These are phyloP conservation scores for Climacteris rufus DNA, from an alignment of 2,113 vertebrate genomes.

Conservation along the genomic window DNA sequence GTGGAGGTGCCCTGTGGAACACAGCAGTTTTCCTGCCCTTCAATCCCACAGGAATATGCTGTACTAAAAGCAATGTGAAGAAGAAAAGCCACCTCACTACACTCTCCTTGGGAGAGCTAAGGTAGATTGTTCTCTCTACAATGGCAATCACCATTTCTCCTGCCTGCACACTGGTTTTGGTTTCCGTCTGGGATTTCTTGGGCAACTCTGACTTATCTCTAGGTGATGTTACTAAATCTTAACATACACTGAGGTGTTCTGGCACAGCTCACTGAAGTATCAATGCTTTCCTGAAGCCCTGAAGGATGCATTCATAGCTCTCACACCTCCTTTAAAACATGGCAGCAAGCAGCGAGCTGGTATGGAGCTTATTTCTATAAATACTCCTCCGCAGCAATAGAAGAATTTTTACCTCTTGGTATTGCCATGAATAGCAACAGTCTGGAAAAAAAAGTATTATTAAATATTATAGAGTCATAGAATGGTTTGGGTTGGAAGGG, in stretches of 20 bases:
- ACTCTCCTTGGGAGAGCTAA: neutral
- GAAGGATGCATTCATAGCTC: slow-evolving; percentile 12
- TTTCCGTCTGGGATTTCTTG: neutral
- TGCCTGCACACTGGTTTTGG: neutral
- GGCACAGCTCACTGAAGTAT: neutral
- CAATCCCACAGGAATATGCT: rapidly evolving
- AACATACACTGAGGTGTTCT: neutral
- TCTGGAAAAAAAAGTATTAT: neutral
- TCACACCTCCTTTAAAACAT: slow-evolving; percentile 14
- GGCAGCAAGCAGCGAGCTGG: neutral
- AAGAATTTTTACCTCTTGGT: neutral
- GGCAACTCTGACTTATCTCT: neutral
- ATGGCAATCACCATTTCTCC: neutral
- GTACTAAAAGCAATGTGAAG: neutral
- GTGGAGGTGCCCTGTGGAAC: neutral
- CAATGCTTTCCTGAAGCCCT: neutral
- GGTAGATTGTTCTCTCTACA: neutral
- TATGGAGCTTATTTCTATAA: neutral
- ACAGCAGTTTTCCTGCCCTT: neutral
- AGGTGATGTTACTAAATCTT: neutral
- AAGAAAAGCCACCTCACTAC: neutral
- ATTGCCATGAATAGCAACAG: neutral
- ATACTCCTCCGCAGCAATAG: neutral
- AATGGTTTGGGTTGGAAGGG: neutral
- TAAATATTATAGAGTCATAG: neutral